A percentile compares a stretch with the other conserved stretches of the same genome.
These are phyloP conservation scores for Noctua janthe DNA, from an alignment of 2,888 invertebrate species.

Conservation along the genomic window DNA sequence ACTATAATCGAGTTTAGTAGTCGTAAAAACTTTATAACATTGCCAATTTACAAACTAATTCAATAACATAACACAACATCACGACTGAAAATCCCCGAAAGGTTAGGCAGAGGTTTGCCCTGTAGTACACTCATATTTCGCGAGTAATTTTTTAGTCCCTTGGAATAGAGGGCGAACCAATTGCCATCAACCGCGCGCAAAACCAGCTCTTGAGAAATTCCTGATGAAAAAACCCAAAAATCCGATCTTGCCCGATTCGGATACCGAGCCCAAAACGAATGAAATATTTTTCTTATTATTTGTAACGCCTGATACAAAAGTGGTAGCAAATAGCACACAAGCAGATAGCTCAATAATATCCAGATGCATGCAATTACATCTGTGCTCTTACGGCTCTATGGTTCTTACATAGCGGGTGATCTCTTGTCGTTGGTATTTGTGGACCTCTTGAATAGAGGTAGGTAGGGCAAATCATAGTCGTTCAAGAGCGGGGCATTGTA, in stretches of 20 bases:
- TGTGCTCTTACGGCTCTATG: conserved; percentile 1
- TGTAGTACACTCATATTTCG: not conserved
- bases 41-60: not conserved
- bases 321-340: not conserved
- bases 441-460: conserved; percentile 12
- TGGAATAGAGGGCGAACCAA: not conserved
- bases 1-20: not conserved
- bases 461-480: not conserved
- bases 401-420: conserved; percentile 1
- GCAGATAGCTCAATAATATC: conserved; percentile 5
- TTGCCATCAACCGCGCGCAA: not conserved
- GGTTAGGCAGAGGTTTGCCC: not conserved
- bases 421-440: conserved; percentile 6
- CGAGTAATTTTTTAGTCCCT: not conserved
- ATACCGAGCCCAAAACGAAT: not conserved
- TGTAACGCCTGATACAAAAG: conserved; percentile 22
- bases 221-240: not conserved
- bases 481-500: conserved; percentile 18
- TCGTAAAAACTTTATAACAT: not conserved
- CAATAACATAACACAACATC: not conserved
- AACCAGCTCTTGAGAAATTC: not conserved
- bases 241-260: not conserved
- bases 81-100: not conserved
- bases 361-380: not conserved
- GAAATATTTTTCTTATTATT: not conserved